Conservation (phyloP, 2,797 vertebrate genomes). For the Micrastur ruficollis region DNA sequence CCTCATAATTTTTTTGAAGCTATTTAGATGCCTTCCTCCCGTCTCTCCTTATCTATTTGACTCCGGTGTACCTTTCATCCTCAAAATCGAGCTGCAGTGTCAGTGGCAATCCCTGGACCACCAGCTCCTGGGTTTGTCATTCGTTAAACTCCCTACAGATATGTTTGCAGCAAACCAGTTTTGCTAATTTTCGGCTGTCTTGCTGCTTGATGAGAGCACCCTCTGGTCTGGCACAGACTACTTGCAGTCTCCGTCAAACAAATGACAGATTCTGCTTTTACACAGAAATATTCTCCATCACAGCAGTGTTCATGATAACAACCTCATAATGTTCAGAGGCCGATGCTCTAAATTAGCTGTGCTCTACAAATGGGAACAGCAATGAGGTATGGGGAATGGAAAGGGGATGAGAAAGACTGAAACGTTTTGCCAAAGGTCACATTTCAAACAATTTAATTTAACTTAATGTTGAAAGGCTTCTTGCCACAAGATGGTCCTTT, state of each 20-base stretch:
- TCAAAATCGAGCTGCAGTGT: background rate
- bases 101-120: background rate
- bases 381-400: background rate
- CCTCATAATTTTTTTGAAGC: background rate
- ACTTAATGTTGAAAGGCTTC: background rate
- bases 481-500: background rate
- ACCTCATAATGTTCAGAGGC: background rate
- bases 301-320: background rate
- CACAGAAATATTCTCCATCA: background rate
- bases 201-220: background rate
- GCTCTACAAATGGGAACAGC: background rate
- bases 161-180: background rate
- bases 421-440: conserved; percentile 30
- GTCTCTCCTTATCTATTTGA: background rate
- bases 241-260: background rate
- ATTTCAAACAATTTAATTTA: background rate
- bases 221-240: background rate
- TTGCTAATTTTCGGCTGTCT: background rate
- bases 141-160: background rate
- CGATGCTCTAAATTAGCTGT: background rate
- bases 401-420: background rate
- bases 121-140: background rate
- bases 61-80: background rate
- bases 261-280: background rate
- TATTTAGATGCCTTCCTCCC: background rate